Evolutionary conservation across 1,140 invertebrate genomes (phyloP).

Genomic region (Drosophila subobscura): DNA sequence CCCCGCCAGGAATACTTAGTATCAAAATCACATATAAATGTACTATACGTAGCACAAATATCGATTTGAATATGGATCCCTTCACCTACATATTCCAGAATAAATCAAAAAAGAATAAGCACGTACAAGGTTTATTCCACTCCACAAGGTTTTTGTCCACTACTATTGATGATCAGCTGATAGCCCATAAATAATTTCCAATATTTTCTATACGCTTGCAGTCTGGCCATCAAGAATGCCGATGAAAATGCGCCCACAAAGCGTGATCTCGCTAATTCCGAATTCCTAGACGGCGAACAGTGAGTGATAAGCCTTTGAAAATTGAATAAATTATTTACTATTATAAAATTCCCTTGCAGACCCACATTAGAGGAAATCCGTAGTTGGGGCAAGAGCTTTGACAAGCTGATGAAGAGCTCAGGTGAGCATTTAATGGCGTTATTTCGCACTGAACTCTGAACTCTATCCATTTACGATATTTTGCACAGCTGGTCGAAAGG

Average conservation of each 20-base stretch:
- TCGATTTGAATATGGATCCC: too few species aligned
- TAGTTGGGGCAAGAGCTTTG: constrained; percentile 97
- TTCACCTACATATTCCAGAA: too few species aligned
- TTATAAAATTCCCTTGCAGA: constrained; percentile 86
- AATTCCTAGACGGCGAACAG: constrained; percentile 87
- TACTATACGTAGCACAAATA: too few species aligned
- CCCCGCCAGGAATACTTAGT: too few species aligned
- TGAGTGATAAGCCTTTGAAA: constrained; percentile 83
- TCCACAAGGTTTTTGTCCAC: too few species aligned
- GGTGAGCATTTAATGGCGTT: constrained; percentile 85
- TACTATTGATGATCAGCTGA: too few species aligned
- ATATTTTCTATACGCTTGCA: constrained; percentile 60
- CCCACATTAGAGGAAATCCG: constrained; percentile 96
- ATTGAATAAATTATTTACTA: neutral
- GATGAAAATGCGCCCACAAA: constrained; percentile 87
- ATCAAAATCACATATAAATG: too few species aligned
- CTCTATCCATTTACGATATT: neutral
- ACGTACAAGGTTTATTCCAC: too few species aligned
- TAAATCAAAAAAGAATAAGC: too few species aligned
- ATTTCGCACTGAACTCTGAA: neutral
- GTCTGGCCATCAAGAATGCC: constrained; percentile 87
- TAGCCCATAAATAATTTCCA: neutral
- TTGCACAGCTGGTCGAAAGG: constrained; percentile 91
- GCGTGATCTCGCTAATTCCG: constrained; percentile 86
- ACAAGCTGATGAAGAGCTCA: constrained; percentile 95